Conservation (phyloP, 1,140 invertebrate genomes). For the Phthorimaea operculella region DNA sequence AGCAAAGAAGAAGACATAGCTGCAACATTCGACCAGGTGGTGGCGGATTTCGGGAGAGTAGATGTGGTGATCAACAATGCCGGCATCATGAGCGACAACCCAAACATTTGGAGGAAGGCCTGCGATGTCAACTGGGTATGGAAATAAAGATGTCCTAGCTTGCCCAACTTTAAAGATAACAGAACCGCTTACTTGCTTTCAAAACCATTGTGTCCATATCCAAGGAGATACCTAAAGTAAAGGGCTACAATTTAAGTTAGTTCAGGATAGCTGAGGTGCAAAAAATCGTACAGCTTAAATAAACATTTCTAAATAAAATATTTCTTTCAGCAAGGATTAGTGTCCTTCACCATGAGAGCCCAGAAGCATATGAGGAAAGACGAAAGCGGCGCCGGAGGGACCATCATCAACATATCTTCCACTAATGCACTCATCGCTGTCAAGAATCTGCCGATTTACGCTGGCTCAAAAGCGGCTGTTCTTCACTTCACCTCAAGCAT, state of each 20-base stretch:
- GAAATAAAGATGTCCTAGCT: slow-evolving; percentile 3
- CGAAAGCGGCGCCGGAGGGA: slow-evolving; percentile 31
- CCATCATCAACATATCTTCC: slow-evolving; percentile 33
- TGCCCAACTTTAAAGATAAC: no score
- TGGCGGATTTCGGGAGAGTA: slow-evolving; percentile 66
- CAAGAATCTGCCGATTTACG: slow-evolving; percentile 20
- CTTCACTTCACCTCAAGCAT: slow-evolving; percentile 28
- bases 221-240: no score
- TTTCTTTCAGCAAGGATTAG: slow-evolving; percentile 16
- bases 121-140: slow-evolving; percentile 43
- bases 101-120: slow-evolving; percentile 29
- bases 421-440: slow-evolving; percentile 15
- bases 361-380: slow-evolving; percentile 11
- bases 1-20: slow-evolving; percentile 70
- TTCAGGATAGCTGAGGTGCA: no score
- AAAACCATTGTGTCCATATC: no score
- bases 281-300: no score
- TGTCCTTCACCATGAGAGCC: slow-evolving; percentile 18
- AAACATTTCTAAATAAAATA: no score
- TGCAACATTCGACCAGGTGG: slow-evolving; percentile 69
- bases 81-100: slow-evolving; percentile 53
- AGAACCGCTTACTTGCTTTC: no score
- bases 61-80: slow-evolving; percentile 77
- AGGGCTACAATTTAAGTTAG: no score
- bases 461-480: slow-evolving; percentile 28